These are phyloP conservation scores for Zygaena filipendulae DNA, from an alignment of 2,888 invertebrate species.

Conservation along the genomic window DNA sequence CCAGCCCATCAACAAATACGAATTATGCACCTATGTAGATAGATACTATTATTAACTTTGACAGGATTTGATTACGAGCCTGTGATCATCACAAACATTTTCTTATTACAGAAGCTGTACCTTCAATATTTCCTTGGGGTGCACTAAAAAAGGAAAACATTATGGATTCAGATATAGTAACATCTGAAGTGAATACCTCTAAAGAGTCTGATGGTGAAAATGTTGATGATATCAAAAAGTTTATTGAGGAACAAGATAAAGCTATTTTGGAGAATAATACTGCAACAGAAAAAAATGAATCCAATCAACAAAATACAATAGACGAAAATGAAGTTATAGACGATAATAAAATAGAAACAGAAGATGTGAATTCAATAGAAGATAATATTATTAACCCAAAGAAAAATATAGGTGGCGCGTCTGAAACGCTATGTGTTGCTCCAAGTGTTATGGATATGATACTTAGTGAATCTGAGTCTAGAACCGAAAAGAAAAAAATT, in stretches of 20 bases:
- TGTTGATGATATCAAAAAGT: constrained; percentile 48
- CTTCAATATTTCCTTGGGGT: constrained; percentile 77
- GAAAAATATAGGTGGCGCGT: too few species aligned
- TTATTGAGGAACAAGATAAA: constrained; percentile 43
- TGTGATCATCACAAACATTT: too few species aligned
- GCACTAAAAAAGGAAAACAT: constrained; percentile 18
- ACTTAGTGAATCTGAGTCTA: constrained; percentile 35
- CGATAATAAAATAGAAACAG: constrained; percentile 2
- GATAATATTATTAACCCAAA: constrained; percentile 15
- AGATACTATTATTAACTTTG: constrained; percentile 1
- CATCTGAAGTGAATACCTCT: constrained; percentile 14
- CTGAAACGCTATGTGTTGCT: constrained; percentile 28
- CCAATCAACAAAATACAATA: constrained; percentile 2
- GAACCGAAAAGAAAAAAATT: constrained; percentile 22
- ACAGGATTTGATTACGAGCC: neutral
- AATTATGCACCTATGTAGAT: neutral
- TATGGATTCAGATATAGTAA: constrained; percentile 9
- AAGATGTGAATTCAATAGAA: constrained; percentile 1
- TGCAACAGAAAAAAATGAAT: constrained; percentile 2
- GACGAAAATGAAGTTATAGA: constrained; percentile 1
- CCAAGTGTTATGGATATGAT: constrained; percentile 48
- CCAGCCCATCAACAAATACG: too few species aligned
- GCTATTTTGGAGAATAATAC: constrained; percentile 22
- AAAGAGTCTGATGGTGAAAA: constrained; percentile 42
- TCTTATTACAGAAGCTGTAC: constrained; percentile 69